Evolutionary conservation across 2,113 vertebrate species (phyloP), one percentile per base, ranked within the genome.

Genomic region (Proterorhinus semilunaris): DNA sequence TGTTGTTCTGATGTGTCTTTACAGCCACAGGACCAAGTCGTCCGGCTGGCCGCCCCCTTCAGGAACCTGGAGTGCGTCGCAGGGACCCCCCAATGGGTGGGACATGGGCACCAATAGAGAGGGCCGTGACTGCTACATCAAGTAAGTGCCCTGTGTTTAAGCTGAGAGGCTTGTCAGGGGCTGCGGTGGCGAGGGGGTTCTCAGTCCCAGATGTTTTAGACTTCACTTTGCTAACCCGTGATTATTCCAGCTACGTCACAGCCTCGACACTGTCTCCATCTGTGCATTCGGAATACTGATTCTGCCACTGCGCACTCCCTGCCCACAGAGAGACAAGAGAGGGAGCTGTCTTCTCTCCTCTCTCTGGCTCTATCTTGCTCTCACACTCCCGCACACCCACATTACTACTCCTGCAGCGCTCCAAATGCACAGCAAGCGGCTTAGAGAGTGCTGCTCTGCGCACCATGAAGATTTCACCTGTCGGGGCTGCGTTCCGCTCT

Each of bases 101-200:
- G 97, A 98, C 93, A 96, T 96, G 94, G 95, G 91, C 79, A 88
- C 94, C 87, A 97, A 91, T 93, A 95, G 95, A 95, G 96, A 97
- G 90, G 95, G 95, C 80, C 93, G 95, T 88, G 96, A 98, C 81
- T 97, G 93, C 94, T 98, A 95, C 95, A 93, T 95, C 93, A 95
- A 93, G 97, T 99, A 91, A 87, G 94, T 91, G 53, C 59, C 72
- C 84, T 77, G 71, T 80, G 84, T 84, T 85, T 83, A 80, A 78
- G 81, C 72, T 66, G 66, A 75, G 48, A 59, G 62, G 36, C 58
- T 61, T 61, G 58, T 61, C 36, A 15, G 36, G 12, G 57, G 57
- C 6, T 15, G 57, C 10, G 15, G 58, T 44, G 42, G 42, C 4
- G 13, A 7, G 75, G 70, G 71, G 68, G 52, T 44, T 62, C 72